Evolutionary conservation across 1,140 invertebrate species (phyloP), one percentile per base, ranked within the genome.

Genomic region (Cotesia vestalis): DNA sequence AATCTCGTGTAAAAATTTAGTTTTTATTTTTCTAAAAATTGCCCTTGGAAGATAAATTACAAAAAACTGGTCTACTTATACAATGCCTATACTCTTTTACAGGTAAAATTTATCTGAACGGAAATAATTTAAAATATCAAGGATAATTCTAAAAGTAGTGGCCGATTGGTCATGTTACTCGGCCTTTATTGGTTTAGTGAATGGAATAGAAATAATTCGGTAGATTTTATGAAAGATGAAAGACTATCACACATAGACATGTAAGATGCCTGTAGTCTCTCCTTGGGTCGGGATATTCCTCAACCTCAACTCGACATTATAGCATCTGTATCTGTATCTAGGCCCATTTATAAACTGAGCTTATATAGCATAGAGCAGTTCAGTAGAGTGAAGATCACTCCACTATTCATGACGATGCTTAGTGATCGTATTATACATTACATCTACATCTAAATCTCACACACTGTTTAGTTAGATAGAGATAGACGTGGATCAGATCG

Each of bases 171-270:
- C 40, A 46, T 46, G 40, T 46, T 46, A 46, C 2, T 11, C 11
- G 6, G 40, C 2, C 11, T 46, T 6, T 9, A 11, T 8, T 46
- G 40, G 6, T 46, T 46, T 46, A 2, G 40, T 46, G 40, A 46
- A 55, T 38, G 12, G 12, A 60, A 51, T 12, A 69, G 27, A 27
- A 38, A 60, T 46, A 60, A 27, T 61, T 59, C 14, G 53, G 12
- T 46, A 35, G 5, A 60, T 46, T 69, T 69, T 51, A 57, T 55
- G 27, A 67, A 53, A 27, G 11, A 60, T 34, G 52, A 38, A n/a
- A 51, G 66, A 67, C 66, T 66, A 66, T 66, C 63, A 66, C 35
- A 20, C 51, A 27, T 27, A 27, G 27, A 2, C 27, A 27, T 27
- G 27, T 27, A 27, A 27, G 2, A 27, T 27, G 27, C 27, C 27